Evolutionary conservation across 2,113 vertebrate genomes (phyloP), one percentile per base, ranked within the genome.

Genomic region (Elephantulus edwardii): DNA sequence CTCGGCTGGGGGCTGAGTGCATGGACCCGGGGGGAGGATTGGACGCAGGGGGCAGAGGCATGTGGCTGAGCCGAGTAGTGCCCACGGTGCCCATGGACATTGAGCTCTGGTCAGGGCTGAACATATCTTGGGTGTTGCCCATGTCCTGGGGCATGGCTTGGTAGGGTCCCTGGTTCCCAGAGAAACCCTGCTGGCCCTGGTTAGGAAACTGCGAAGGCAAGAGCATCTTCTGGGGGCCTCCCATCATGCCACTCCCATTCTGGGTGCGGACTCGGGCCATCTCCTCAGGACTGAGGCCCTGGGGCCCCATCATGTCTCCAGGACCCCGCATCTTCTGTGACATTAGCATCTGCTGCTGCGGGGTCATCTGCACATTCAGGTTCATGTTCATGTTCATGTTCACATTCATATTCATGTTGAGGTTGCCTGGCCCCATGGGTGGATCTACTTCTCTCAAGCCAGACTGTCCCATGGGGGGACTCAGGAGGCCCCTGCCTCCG

Each of bases 301-400:
- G 98, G 19, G 97, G 98, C 44, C 77, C 97, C 96, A 86, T 92
- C 97, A 97, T 97, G 96, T 96, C 97, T 92, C 95, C 98, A 0
- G 98, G 98, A 46, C 98, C 98, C 70, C 98, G 97, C 96, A 99
- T 97, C 97, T 99, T 99, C 97, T 99, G 99, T 0, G 98, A 97
- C 95, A 99, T 96, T 92, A 98, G 97, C 98, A 99, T 98, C 97
- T 99, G 99, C 90, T 96, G 98, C 93, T 99, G 98, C 0, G 98
- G 96, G 28, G 98, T 98, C 98, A 99, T 98, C 96, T 99, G 98
- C 89, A 98, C 97, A 0, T 98, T 99, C 91, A 99, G 96, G 96
- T 98, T 98, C 97, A 99, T 98, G 87, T 98, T 96, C 96, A 98
- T 98, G 92, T 98, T 99, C 97, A 98, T 98, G 93, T 98, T 98